These are phyloP conservation scores for Idaea aversata DNA, from an alignment of 2,888 invertebrate genomes.

Conservation along the genomic window DNA sequence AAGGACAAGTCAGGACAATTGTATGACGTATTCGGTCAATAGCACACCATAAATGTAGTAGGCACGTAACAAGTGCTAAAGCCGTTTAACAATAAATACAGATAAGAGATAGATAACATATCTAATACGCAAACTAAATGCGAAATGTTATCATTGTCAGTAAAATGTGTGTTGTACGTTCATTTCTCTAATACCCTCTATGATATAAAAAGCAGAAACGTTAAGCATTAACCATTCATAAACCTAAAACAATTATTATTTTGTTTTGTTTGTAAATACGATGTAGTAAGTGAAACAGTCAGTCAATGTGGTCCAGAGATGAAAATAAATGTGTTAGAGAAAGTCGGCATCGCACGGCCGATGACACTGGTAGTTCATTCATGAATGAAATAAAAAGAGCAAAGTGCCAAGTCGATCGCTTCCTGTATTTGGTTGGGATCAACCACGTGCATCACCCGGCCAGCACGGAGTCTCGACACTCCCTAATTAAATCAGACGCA, in stretches of 20 bases:
- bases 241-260: neutral
- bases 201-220: neutral
- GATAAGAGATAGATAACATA: constrained; percentile 18
- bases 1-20: neutral
- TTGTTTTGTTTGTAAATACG: neutral
- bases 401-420: constrained; percentile 48
- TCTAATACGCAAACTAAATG: constrained; percentile 12
- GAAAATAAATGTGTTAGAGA: constrained; percentile 23
- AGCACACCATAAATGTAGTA: constrained; percentile 14
- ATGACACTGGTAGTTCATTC: constrained; percentile 51
- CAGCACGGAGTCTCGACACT: constrained; percentile 34
- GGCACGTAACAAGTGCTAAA: constrained; percentile 19
- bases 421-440: constrained; percentile 52
- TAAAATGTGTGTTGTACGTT: neutral
- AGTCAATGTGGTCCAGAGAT: constrained; percentile 11
- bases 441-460: constrained; percentile 38
- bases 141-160: neutral
- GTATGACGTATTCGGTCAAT: constrained; percentile 9
- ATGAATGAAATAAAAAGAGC: constrained; percentile 57
- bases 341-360: constrained; percentile 38
- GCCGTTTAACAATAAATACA: constrained; percentile 19
- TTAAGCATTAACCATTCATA: neutral
- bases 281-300: neutral
- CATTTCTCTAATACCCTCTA: neutral
- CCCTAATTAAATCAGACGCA: constrained; percentile 46